Conservation (phyloP, 2,888 invertebrate species). For the Panopea generosa region DNA sequence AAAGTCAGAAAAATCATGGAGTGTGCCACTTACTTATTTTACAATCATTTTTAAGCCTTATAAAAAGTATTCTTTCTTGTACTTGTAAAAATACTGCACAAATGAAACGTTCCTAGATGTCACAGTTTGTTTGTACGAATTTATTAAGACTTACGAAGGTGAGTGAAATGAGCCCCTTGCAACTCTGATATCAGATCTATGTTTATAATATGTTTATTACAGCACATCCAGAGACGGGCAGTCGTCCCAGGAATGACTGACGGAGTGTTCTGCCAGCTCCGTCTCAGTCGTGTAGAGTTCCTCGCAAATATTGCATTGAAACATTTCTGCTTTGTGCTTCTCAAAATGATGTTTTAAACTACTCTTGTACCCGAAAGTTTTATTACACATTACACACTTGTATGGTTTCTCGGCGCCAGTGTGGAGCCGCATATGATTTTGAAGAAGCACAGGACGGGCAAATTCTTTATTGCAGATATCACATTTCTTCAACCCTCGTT, state of each 20-base stretch:
- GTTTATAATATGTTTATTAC: constrained; percentile 11
- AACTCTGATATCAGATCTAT: too few relatives aligned
- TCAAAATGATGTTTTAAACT: constrained; percentile 52
- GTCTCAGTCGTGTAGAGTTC: constrained; percentile 52
- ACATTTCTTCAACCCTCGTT: constrained; percentile 44
- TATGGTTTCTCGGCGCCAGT: constrained; percentile 43
- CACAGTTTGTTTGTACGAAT: too few relatives aligned
- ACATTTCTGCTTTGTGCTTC: constrained; percentile 57
- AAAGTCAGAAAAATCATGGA: too few relatives aligned
- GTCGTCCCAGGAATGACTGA: constrained; percentile 56
- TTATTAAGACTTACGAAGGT: too few relatives aligned
- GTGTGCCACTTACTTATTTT: too few relatives aligned
- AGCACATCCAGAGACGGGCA: constrained; percentile 49
- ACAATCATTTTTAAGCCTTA: too few relatives aligned
- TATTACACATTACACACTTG: constrained; percentile 56
- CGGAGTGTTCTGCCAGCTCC: constrained; percentile 52
- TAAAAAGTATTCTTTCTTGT: too few relatives aligned
- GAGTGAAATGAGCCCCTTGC: too few relatives aligned
- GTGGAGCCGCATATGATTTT: constrained; percentile 43
- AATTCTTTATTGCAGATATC: constrained; percentile 51
- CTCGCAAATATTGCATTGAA: constrained; percentile 51
- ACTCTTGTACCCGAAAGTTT: constrained; percentile 45
- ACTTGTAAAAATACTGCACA: too few relatives aligned
- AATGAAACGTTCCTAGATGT: too few relatives aligned
- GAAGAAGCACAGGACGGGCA: constrained; percentile 45